These are phyloP conservation scores for Cheumatopsyche charites DNA, from an alignment of 1,140 invertebrate genomes.

Conservation along the genomic window DNA sequence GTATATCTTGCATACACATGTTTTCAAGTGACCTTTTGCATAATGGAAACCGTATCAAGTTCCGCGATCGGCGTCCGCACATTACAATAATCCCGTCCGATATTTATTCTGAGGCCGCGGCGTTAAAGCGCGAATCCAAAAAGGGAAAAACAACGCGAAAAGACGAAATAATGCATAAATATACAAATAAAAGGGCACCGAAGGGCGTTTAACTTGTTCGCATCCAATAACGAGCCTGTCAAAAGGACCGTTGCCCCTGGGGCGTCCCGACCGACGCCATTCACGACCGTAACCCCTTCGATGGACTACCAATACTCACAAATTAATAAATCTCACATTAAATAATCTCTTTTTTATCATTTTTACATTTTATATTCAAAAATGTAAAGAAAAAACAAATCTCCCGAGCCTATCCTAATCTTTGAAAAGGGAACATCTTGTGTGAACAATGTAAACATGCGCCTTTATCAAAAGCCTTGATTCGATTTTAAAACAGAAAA, in stretches of 20 bases:
- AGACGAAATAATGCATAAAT: not conserved
- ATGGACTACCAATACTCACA: too few relatives aligned
- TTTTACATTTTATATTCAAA: too few relatives aligned
- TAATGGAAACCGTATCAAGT: not conserved
- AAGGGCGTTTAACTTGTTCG: constrained; percentile 14
- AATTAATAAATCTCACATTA: too few relatives aligned
- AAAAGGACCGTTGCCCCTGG: constrained; percentile 13
- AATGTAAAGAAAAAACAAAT: too few relatives aligned
- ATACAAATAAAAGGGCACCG: not conserved
- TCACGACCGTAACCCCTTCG: not conserved
- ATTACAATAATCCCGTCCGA: constrained; percentile 6
- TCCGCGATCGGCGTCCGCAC: not conserved
- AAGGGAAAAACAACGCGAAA: not conserved
- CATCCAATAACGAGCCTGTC: constrained; percentile 26
- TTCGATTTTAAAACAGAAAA: too few relatives aligned
- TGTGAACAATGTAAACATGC: too few relatives aligned
- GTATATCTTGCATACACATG: too few relatives aligned
- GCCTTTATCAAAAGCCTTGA: too few relatives aligned
- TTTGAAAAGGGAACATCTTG: too few relatives aligned
- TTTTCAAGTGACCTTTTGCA: too few relatives aligned
- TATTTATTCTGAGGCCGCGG: constrained; percentile 11
- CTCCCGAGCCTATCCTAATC: too few relatives aligned
- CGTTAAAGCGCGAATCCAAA: not conserved
- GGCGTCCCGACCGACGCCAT: not conserved
- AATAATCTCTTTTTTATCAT: too few relatives aligned